phyloP scores from a whole-genome alignment of 2,888 invertebrate genomes.

The Eilema sororculum region DNA sequence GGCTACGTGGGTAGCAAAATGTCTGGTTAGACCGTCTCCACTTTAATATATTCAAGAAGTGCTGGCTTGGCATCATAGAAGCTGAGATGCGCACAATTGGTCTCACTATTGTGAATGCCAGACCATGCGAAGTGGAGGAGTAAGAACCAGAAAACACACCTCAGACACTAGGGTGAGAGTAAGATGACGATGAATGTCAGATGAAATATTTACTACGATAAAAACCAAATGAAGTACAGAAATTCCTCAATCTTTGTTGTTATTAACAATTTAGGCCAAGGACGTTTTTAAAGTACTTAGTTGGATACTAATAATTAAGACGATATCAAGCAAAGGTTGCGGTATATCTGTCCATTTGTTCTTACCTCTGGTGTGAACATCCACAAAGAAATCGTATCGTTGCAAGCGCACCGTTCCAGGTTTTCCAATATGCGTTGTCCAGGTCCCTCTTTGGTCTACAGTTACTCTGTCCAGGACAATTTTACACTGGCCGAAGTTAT shows the following conservation, averaged over 20 bases:
- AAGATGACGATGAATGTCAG: too few relatives aligned
- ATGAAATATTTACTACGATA: not conserved
- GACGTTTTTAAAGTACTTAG: not conserved
- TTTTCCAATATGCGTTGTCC: conserved; percentile 64
- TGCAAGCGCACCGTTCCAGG: conserved; percentile 63
- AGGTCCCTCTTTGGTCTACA: conserved; percentile 63
- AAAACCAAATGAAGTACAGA: not conserved
- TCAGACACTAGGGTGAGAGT: too few relatives aligned
- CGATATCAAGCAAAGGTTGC: not conserved
- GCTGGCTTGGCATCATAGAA: too few relatives aligned
- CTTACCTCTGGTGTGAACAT: conserved; percentile 61
- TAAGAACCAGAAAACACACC: too few relatives aligned
- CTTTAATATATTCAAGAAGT: too few relatives aligned
- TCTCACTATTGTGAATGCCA: too few relatives aligned
- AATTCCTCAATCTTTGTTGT: not conserved
- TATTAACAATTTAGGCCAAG: not conserved
- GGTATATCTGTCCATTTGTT: not conserved
- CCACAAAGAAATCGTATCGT: conserved; percentile 53
- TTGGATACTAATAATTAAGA: not conserved
- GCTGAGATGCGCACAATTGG: too few relatives aligned
- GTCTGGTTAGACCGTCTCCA: too few relatives aligned
- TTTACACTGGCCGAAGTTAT: conserved; percentile 71
- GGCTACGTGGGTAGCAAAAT: too few relatives aligned
- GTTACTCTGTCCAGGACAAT: conserved; percentile 62
- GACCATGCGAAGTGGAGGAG: too few relatives aligned